Percentiles rank a stretch among this genome's conserved stretches.
Conservation (phyloP, 2,888 invertebrate genomes). For the Tetragnatha montana region DNA sequence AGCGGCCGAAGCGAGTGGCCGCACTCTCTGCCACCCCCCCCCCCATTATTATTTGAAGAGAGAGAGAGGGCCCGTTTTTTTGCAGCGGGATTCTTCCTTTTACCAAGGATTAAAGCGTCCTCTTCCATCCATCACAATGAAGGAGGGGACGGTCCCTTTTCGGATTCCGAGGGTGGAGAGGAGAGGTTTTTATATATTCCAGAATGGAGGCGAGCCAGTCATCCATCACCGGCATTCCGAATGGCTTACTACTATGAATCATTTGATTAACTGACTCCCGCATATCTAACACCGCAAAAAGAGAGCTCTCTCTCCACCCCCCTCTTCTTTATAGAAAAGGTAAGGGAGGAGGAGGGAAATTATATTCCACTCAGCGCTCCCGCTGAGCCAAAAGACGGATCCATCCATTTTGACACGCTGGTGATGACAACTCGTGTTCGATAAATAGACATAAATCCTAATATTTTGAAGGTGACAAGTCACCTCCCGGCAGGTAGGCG, state of each 20-base stretch:
- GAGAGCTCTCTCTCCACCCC: constrained; percentile 1
- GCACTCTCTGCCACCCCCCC: constrained; percentile 22
- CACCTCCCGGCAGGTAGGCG: neutral
- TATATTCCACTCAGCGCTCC: constrained; percentile 62
- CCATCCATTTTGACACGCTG: constrained; percentile 11
- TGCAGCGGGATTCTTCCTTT: constrained; percentile 6
- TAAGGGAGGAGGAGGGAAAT: constrained; percentile 31
- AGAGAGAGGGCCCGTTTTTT: constrained; percentile 24
- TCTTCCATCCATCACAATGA: constrained; percentile 71
- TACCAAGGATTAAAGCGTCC: constrained; percentile 56
- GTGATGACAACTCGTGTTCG: constrained; percentile 33
- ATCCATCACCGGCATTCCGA: constrained; percentile 57
- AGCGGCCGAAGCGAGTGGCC: constrained; percentile 56
- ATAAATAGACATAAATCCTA: constrained; percentile 23
- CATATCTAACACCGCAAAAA: constrained; percentile 44
- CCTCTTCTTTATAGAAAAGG: neutral
- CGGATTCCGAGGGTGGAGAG: constrained; percentile 7
- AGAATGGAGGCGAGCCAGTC: constrained; percentile 17
- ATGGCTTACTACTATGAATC: constrained; percentile 65
- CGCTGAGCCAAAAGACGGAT: constrained; percentile 45
- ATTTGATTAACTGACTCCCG: constrained; percentile 68
- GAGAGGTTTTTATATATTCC: constrained; percentile 62
- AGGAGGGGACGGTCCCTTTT: constrained; percentile 8
- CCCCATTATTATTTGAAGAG: constrained; percentile 41
- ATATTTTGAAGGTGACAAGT: neutral